Evolutionary conservation across 2,113 vertebrate species (phyloP).

Genomic region (Zosterops pallidus): DNA sequence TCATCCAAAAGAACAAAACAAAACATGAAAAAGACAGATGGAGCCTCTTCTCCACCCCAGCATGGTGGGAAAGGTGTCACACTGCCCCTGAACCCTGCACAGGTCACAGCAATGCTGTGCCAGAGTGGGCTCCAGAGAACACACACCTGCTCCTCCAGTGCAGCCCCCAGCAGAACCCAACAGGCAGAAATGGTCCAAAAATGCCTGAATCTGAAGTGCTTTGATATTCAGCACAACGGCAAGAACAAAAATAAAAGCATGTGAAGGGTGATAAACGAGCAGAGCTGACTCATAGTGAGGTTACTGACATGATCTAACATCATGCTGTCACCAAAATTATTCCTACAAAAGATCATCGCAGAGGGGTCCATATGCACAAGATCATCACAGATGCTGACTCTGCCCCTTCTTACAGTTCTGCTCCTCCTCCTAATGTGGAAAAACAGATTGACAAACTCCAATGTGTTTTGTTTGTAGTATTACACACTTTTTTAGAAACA

Average conservation of each 20-base stretch:
- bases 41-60: background rate
- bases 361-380: background rate
- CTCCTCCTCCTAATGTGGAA: background rate
- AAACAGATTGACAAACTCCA: background rate
- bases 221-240: background rate
- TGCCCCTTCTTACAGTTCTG: background rate
- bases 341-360: background rate
- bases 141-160: background rate
- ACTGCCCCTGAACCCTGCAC: background rate
- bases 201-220: background rate
- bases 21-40: background rate
- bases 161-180: background rate
- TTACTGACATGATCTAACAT: background rate
- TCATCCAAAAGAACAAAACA: background rate
- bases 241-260: background rate
- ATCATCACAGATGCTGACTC: background rate
- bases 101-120: background rate
- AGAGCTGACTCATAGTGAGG: background rate
- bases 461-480: too few relatives aligned
- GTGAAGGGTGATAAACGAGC: background rate
- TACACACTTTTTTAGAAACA: background rate
- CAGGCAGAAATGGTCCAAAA: background rate
- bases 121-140: background rate
- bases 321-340: slow-evolving; percentile 1
- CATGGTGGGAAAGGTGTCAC: background rate